Base-by-base conservation (phyloP, 2,888 invertebrate genomes). In the Gonocerus acuteangulatus region DNA sequence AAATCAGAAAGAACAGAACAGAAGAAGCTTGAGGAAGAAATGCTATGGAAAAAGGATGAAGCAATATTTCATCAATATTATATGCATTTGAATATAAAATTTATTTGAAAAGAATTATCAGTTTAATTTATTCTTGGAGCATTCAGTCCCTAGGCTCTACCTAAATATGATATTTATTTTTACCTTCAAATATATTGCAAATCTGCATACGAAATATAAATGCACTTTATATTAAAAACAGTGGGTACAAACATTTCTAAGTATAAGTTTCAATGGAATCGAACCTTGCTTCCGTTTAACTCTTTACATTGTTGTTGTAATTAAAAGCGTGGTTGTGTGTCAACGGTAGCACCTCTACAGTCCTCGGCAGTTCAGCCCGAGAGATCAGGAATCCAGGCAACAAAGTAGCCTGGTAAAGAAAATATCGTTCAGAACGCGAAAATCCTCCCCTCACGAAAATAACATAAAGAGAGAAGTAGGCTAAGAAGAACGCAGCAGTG, bases 161-260 rank as follows among this genome's bases (percentile, higher is more conserved):
- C 32, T 57, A 57, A 19, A 21, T 57, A 57, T 21, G 39, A 32
- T 45, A 45, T 3, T 49, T 23, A 23, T 32, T 47, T 57, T 57
- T 15, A 44, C 44, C 16, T 57, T 22, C 27, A 57, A 54, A 54
- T 54, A 54, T 54, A 54, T 42, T 54, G 54, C 54, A 54, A 21
- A 32, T 58, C 32, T 45, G 58, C 58, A 44, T 59, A 59, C 22
- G 48, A 48, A 59, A 59, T 59, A 59, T 59, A 59, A 59, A 59
- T 59, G 59, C 59, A 59, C 48, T 48, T 59, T 48, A 57, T 51
- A 34, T 51, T 34, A 54, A 54, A 54, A 54, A 54, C 54, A 54
- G 54, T 54, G 54, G 54, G 54, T 54, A 54, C 39, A 54, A 54
- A 54, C 42, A 54, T 39, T 54, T 54, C 54, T 54, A 54, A 54